Base-by-base conservation (phyloP, 53 echinoderm and acorn worm genomes). In the Echinarachnius parma region DNA sequence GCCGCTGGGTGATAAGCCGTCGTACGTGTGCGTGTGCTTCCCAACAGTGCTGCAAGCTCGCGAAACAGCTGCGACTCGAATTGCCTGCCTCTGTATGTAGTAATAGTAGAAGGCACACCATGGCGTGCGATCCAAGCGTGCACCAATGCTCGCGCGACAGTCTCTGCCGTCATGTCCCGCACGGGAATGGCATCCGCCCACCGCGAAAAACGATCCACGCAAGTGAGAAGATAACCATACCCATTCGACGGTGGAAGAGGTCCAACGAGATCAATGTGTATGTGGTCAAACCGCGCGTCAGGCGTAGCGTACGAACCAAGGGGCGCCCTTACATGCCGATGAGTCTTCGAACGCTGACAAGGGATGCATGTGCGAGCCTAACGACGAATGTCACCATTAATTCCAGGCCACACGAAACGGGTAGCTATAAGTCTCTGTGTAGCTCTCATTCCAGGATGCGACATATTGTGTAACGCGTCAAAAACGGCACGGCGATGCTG, bases 131-230 rank as follows among this genome's bases (percentile, higher is more conserved):
- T 32, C 88, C 83, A 88, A 14, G 50, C 11, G 19, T 62, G 42
- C 1, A 80, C 19, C 28, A 83, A 74, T 0, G 88, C 76, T 55
- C 66, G 47, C 5, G 83, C 83, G 18, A 83, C 83, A 2, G 88
- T 79, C 33, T 83, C 83, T 7, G 88, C 88, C 11, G 80, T 50
- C 11, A 88, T 88, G 32, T 83, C 65, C 9, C 34, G n/a, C 3
- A 83, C 42, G 21, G 88, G 88, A 21, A 83, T 80, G 4, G 83
- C 88, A 31, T 75, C 76, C 8, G 88, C 33, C 78, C n/a, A n/a
- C n/a, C n/a, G n/a, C n/a, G n/a, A n/a, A n/a, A n/a, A n/a, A n/a
- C n/a, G n/a, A n/a, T n/a, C 86, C 5, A 86, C 47, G 31, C 53
- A 54, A 0, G 86, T 86, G 1, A 81, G 62, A 1, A 81, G 32